phyloP scores from a whole-genome alignment of 2,797 vertebrate genomes.

The Babyrousa celebensis region DNA sequence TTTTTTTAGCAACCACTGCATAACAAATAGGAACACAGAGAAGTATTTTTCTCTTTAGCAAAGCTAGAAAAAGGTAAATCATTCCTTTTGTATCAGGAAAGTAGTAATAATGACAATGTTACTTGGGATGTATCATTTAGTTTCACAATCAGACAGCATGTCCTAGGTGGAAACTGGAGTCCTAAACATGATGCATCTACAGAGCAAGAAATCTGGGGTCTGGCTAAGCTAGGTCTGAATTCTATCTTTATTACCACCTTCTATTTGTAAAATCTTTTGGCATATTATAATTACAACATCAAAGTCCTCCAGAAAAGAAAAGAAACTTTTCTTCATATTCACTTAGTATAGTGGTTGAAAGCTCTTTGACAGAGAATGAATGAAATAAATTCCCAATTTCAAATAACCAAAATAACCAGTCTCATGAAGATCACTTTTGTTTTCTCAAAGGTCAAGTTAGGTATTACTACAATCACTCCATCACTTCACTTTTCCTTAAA shows the following conservation, averaged over 20 bases:
- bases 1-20: neutral
- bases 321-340: neutral
- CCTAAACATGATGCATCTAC: neutral
- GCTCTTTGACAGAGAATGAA: neutral
- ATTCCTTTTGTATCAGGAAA: slow-evolving; percentile 25
- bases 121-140: neutral
- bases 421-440: neutral
- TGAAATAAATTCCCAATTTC: slow-evolving; percentile 23
- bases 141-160: neutral
- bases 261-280: neutral
- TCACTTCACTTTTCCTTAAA: neutral
- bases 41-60: neutral
- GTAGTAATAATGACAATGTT: slow-evolving; percentile 15
- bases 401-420: neutral
- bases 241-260: slow-evolving; percentile 5
- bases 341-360: neutral
- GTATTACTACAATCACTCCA: neutral
- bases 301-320: neutral
- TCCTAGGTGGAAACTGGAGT: slow-evolving; percentile 2
- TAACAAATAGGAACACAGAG: neutral
- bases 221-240: neutral
- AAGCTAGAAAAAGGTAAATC: slow-evolving; percentile 40
- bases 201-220: neutral
- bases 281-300: neutral
- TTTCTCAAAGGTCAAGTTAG: neutral